phyloP scores from a whole-genome alignment of 2,888 invertebrate genomes.

The Eupithecia centaureata region DNA sequence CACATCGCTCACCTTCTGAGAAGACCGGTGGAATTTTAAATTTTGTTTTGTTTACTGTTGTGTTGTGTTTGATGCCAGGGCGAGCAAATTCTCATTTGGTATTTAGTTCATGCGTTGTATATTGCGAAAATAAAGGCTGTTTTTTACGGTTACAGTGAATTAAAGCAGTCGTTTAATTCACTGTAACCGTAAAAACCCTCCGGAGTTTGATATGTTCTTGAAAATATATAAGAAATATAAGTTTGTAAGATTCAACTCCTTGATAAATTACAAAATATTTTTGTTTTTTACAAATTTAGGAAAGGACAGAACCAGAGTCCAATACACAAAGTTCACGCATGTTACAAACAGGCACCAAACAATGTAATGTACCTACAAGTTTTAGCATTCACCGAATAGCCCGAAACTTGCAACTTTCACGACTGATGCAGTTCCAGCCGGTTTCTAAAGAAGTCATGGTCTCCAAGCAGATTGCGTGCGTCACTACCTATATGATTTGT shows the following conservation, averaged over 20 bases:
- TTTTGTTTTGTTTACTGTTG: constrained; percentile 48
- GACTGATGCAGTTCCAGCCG: constrained; percentile 14
- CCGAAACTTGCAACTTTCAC: constrained; percentile 24
- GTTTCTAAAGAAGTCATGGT: constrained; percentile 25
- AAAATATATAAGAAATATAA: too few relatives aligned
- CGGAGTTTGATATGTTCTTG: neutral
- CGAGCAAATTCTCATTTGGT: constrained; percentile 16
- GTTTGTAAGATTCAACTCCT: too few relatives aligned
- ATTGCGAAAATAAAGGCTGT: constrained; percentile 22
- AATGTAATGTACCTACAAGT: constrained; percentile 4
- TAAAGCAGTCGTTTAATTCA: too few relatives aligned
- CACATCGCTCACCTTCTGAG: constrained; percentile 48
- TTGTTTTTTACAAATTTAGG: too few relatives aligned
- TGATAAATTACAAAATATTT: too few relatives aligned
- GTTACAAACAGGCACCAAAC: neutral
- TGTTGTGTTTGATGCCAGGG: constrained; percentile 30
- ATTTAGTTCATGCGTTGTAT: constrained; percentile 23
- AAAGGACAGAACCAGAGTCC: neutral
- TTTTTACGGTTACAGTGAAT: constrained; percentile 4
- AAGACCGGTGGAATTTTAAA: constrained; percentile 47
- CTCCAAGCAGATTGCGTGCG: constrained; percentile 24
- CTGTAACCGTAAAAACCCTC: too few relatives aligned
- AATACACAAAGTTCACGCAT: neutral
- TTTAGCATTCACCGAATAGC: constrained; percentile 16
- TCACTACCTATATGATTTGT: constrained; percentile 5